Percentiles rank a stretch among this genome's conserved stretches.
Evolutionary conservation across 2,113 vertebrate genomes (phyloP).

Genomic region (Lucifuga dentata): DNA sequence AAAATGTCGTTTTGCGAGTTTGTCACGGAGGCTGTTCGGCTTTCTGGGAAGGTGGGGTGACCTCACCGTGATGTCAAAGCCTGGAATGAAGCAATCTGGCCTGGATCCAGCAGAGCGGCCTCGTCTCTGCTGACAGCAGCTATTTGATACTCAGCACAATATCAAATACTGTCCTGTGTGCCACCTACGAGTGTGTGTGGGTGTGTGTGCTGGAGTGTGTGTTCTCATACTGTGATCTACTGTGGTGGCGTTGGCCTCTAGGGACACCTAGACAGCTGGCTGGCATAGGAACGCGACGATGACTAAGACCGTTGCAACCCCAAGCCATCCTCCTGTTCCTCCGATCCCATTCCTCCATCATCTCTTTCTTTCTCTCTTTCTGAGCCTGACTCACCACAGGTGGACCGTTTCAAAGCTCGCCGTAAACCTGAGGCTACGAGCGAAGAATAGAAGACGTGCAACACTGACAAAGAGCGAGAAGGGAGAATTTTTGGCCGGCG

Average conservation of each 20-base stretch:
- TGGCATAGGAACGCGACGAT: conserved; percentile 55
- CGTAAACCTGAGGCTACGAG: conserved; percentile 31
- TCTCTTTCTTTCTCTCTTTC: background rate
- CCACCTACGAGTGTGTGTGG: conserved; percentile 20
- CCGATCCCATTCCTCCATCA: conserved; percentile 9
- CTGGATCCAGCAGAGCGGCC: conserved; percentile 35
- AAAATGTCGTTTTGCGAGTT: too few relatives aligned
- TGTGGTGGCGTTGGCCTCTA: conserved; percentile 47
- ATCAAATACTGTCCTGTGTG: conserved; percentile 37
- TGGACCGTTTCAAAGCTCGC: conserved; percentile 38
- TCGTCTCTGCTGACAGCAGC: conserved; percentile 61
- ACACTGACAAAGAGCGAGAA: conserved; percentile 28
- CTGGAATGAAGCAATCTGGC: conserved; percentile 48
- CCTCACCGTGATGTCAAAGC: conserved; percentile 42
- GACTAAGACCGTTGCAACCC: conserved; percentile 38
- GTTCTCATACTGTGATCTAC: conserved; percentile 48
- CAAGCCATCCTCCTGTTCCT: conserved; percentile 23
- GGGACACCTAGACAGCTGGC: conserved; percentile 59
- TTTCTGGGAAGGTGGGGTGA: conserved; percentile 33
- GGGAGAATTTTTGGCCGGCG: conserved; percentile 19
- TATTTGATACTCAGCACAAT: conserved; percentile 53
- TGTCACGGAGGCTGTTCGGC: background rate
- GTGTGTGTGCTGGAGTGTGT: conserved; percentile 24
- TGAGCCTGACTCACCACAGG: conserved; percentile 38
- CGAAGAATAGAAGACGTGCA: conserved; percentile 18